Percentiles rank a stretch among this genome's conserved stretches.
Conservation (phyloP, 2,797 vertebrate species). For the Chelonia mydas region DNA sequence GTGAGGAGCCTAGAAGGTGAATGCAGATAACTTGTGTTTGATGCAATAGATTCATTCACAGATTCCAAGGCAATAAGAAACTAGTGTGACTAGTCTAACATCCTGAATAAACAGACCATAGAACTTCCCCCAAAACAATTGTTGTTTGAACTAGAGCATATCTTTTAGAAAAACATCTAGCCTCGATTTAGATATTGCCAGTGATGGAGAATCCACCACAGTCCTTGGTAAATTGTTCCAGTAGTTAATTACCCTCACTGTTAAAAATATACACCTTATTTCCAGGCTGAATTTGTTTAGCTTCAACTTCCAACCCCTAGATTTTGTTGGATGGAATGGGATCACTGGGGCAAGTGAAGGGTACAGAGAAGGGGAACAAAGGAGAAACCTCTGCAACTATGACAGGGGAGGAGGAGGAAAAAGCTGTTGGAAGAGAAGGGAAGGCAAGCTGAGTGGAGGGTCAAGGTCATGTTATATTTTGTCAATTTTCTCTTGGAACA, state of each 20-base stretch:
- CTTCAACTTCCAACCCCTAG: not conserved
- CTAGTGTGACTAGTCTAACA: not conserved
- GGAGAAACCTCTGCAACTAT: not conserved
- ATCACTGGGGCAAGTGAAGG: not conserved
- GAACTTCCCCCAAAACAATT: not conserved
- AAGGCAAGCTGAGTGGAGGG: not conserved
- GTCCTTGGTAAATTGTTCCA: not conserved
- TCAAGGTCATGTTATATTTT: not conserved
- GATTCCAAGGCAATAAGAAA: not conserved
- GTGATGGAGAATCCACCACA: not conserved
- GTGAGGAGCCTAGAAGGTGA: not conserved
- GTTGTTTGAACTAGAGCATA: not conserved
- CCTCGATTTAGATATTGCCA: not conserved
- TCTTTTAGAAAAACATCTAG: not conserved
- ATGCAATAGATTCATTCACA: not conserved
- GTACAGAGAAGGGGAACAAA: not conserved
- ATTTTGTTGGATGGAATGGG: not conserved
- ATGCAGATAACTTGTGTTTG: not conserved
- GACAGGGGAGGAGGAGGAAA: not conserved
- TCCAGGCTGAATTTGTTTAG: not conserved
- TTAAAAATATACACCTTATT: not conserved
- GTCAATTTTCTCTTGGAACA: not conserved
- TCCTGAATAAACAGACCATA: not conserved
- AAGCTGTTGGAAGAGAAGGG: not conserved
- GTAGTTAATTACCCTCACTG: not conserved